Conservation (phyloP, 2,888 invertebrate species). For the Nipponacmea schrenckii region DNA sequence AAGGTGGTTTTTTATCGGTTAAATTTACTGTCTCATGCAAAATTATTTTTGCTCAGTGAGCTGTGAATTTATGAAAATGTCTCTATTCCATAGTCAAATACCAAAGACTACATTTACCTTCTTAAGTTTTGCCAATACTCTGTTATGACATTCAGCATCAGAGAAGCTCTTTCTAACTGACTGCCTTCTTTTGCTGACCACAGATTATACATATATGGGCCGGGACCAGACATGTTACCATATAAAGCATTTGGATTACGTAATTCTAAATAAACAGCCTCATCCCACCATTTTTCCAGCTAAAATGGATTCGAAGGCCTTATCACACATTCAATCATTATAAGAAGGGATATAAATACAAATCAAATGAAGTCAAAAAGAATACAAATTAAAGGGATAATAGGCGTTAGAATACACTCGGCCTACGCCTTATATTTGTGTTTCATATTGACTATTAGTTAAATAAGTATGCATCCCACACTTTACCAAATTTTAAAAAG, state of each 20-base stretch:
- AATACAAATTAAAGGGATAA: too few species aligned
- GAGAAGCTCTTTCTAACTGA: slow-evolving; percentile 62
- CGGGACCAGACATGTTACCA: slow-evolving; percentile 70
- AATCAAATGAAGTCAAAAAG: too few species aligned
- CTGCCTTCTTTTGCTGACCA: slow-evolving; percentile 55
- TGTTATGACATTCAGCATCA: slow-evolving; percentile 62
- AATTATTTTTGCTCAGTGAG: too few species aligned
- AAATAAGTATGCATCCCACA: too few species aligned
- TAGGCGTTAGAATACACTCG: too few species aligned
- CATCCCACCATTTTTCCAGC: slow-evolving; percentile 73
- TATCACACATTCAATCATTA: slow-evolving; percentile 5
- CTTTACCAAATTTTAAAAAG: too few species aligned
- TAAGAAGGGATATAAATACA: too few species aligned
- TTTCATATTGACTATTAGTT: too few species aligned
- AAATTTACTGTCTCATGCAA: not conserved
- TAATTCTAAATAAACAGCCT: slow-evolving; percentile 71
- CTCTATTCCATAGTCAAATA: too few species aligned
- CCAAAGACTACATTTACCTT: slow-evolving; percentile 48
- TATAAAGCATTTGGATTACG: slow-evolving; percentile 71
- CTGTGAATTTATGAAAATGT: too few species aligned
- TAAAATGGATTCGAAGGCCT: slow-evolving; percentile 32
- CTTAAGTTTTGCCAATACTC: slow-evolving; percentile 71
- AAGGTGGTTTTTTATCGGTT: not conserved
- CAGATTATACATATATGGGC: slow-evolving; percentile 51
- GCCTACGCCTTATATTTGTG: too few species aligned